phyloP scores from a whole-genome alignment of 2,113 vertebrate species.

The Chionodraco myersi region DNA sequence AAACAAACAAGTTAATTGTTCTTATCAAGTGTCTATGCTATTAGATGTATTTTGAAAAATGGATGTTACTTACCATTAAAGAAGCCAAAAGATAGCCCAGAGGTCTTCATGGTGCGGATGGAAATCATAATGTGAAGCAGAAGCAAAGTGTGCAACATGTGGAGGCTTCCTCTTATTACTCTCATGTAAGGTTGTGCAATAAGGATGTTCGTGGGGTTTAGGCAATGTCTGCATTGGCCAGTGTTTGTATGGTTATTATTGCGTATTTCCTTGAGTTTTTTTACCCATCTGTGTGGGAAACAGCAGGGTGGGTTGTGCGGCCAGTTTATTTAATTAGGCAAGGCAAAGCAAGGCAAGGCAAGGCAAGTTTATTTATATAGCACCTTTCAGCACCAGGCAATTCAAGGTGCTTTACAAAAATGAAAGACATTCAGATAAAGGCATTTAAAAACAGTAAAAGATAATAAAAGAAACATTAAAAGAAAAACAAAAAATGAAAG shows the following conservation, averaged over 20 bases:
- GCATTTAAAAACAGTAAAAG: too few relatives aligned
- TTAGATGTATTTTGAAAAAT: background rate
- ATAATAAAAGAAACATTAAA: too few relatives aligned
- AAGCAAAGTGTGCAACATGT: background rate
- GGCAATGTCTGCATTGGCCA: background rate
- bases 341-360: too few relatives aligned
- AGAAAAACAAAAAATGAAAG: too few relatives aligned
- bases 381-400: too few relatives aligned
- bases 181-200: conserved; percentile 7
- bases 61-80: conserved; percentile 60
- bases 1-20: background rate
- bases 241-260: background rate
- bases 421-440: too few relatives aligned
- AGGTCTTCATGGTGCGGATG: conserved; percentile 32
- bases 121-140: background rate
- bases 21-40: background rate
- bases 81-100: background rate
- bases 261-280: background rate
- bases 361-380: too few relatives aligned
- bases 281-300: background rate
- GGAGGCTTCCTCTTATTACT: conserved; percentile 26
- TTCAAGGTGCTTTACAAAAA: too few relatives aligned
- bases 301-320: background rate
- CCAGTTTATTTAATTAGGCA: background rate
- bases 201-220: rapidly evolving